Conservation (phyloP, 2,888 invertebrate species). For the Formica aserva region DNA sequence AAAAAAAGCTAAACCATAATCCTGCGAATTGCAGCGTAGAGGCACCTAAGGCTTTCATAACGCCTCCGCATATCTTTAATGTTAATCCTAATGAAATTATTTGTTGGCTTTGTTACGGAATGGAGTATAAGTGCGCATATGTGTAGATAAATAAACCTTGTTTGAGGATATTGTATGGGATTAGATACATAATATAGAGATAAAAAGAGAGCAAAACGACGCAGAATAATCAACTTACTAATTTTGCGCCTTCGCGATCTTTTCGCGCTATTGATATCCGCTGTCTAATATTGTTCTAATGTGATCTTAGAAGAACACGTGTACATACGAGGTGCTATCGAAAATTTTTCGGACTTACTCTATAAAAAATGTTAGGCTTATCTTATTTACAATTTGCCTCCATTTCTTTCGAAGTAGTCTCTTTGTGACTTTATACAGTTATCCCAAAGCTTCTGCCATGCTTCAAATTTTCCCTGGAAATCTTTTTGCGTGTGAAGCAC, state of each 20-base stretch:
- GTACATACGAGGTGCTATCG: too few relatives aligned
- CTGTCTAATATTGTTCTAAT: background rate
- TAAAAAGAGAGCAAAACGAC: background rate
- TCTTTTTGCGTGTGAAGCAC: too few relatives aligned
- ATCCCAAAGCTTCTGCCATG: too few relatives aligned
- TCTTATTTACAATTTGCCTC: too few relatives aligned
- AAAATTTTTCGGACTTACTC: too few relatives aligned
- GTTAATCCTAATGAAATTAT: conserved; percentile 10
- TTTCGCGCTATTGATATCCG: background rate
- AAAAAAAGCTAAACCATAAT: too few relatives aligned
- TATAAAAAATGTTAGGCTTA: too few relatives aligned
- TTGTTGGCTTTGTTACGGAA: background rate
- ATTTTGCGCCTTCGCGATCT: background rate
- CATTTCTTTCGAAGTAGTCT: too few relatives aligned
- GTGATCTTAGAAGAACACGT: background rate
- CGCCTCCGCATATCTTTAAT: background rate
- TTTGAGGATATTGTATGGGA: background rate
- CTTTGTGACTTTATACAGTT: too few relatives aligned
- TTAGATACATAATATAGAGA: background rate
- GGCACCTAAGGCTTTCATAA: background rate
- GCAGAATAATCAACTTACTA: background rate
- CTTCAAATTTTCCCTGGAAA: too few relatives aligned
- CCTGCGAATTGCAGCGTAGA: too few relatives aligned
- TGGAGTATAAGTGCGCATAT: background rate
- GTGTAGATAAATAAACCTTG: background rate